A percentile compares a stretch with the other conserved stretches of the same genome.
phyloP scores from a whole-genome alignment of 2,888 invertebrate species.

The Eulithis testata region DNA sequence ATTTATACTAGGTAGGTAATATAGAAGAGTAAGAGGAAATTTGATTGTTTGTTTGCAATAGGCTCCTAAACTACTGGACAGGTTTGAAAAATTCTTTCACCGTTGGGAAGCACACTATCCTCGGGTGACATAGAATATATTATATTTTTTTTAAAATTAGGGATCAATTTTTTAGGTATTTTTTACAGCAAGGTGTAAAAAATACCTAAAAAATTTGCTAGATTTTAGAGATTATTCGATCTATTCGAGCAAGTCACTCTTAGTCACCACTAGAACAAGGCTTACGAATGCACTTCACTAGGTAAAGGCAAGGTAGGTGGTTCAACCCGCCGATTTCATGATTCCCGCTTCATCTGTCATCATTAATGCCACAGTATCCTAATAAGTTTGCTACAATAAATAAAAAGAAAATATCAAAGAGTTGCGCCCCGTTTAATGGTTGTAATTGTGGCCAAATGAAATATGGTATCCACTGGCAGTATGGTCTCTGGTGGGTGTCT shows the following conservation, averaged over 20 bases:
- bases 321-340: slow-evolving; percentile 45
- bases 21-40: too few species aligned
- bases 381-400: slow-evolving; percentile 82
- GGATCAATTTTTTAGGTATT: too few species aligned
- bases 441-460: slow-evolving; percentile 82
- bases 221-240: too few species aligned
- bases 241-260: background rate
- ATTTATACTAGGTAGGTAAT: too few species aligned
- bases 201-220: too few species aligned
- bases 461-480: slow-evolving; percentile 68
- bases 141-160: too few species aligned
- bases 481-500: slow-evolving; percentile 75
- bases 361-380: slow-evolving; percentile 82
- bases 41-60: too few species aligned
- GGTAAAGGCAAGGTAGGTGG: background rate
- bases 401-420: slow-evolving; percentile 79
- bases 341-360: slow-evolving; percentile 80
- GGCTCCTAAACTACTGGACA: too few species aligned
- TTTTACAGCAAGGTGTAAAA: too few species aligned
- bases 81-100: too few species aligned
- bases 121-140: too few species aligned
- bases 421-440: slow-evolving; percentile 80
- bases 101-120: too few species aligned
- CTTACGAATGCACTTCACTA: background rate
- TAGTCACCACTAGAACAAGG: background rate